Conservation (phyloP, 2,797 vertebrate genomes). For the Pseudomugil gertrudae region DNA sequence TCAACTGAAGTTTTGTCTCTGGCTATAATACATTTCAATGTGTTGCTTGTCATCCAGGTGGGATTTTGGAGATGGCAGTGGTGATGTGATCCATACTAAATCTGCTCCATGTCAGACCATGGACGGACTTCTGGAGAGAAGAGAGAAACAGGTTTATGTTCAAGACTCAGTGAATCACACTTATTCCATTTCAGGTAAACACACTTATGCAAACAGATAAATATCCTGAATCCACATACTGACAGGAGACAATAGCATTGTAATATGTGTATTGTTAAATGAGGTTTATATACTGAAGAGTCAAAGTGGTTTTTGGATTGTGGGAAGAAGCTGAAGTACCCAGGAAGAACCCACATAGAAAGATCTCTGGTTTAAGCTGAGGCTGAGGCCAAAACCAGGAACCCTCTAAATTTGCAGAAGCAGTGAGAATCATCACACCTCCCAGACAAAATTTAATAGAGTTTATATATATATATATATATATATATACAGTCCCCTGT, state of each 20-base stretch:
- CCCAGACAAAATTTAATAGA: no score
- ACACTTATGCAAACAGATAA: neutral
- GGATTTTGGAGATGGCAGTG: constrained; percentile 81
- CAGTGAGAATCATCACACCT: no score
- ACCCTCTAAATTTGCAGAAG: no score
- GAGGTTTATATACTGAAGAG: neutral
- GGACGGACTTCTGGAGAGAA: constrained; percentile 36
- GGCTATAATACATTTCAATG: constrained; percentile 1
- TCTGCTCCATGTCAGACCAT: constrained; percentile 64
- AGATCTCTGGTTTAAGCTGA: no score
- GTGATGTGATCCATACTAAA: constrained; percentile 49
- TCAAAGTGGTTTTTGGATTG: no score
- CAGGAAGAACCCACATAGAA: no score
- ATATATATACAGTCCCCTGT: no score
- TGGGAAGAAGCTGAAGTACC: no score
- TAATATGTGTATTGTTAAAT: neutral
- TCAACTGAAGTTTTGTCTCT: neutral
- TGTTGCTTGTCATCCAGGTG: constrained; percentile 71
- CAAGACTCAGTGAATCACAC: constrained; percentile 72
- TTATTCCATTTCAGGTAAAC: constrained; percentile 77
- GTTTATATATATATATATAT: no score
- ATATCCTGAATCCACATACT: neutral
- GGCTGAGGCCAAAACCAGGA: no score
- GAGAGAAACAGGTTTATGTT: constrained; percentile 61
- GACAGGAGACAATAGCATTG: neutral